These are phyloP conservation scores for Drosophila tripunctata DNA, from an alignment of 2,888 invertebrate genomes.

Conservation along the genomic window DNA sequence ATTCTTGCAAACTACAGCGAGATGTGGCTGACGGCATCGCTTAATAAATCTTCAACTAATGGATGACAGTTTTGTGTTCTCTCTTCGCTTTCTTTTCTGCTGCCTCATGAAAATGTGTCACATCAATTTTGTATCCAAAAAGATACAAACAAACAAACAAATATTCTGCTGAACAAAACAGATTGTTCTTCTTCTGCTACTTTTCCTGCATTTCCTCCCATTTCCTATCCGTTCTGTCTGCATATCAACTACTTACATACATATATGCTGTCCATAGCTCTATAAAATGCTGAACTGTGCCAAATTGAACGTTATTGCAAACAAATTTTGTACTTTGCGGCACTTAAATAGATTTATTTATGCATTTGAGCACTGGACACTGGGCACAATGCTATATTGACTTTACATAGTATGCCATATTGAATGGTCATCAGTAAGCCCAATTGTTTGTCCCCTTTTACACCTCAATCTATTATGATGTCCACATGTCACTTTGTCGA, in stretches of 20 bases:
- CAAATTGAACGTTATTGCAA: slow-evolving; percentile 71
- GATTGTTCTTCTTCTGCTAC: background rate
- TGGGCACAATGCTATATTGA: slow-evolving; percentile 32
- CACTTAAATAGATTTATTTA: slow-evolving; percentile 68
- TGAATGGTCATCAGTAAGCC: slow-evolving; percentile 47
- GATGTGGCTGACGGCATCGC: slow-evolving; percentile 34
- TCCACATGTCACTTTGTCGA: slow-evolving; percentile 8
- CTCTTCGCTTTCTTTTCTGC: slow-evolving; percentile 10
- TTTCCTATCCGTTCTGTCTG: background rate
- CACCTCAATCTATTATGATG: background rate
- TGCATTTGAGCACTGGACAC: slow-evolving; percentile 32
- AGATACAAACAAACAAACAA: slow-evolving; percentile 17
- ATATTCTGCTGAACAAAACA: slow-evolving; percentile 47
- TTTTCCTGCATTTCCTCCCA: background rate
- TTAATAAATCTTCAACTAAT: slow-evolving; percentile 50
- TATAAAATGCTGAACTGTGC: slow-evolving; percentile 66
- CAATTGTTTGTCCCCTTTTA: slow-evolving; percentile 18
- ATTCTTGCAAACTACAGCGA: slow-evolving; percentile 27
- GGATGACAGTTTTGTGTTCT: slow-evolving; percentile 30
- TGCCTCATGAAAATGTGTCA: slow-evolving; percentile 55
- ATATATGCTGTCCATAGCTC: background rate
- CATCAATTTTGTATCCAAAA: slow-evolving; percentile 46
- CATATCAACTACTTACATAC: background rate
- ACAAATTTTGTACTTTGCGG: slow-evolving; percentile 43
- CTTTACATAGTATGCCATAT: slow-evolving; percentile 22